Base-by-base conservation (phyloP, 2,888 invertebrate species). In the Ceratothoa steindachneri region DNA sequence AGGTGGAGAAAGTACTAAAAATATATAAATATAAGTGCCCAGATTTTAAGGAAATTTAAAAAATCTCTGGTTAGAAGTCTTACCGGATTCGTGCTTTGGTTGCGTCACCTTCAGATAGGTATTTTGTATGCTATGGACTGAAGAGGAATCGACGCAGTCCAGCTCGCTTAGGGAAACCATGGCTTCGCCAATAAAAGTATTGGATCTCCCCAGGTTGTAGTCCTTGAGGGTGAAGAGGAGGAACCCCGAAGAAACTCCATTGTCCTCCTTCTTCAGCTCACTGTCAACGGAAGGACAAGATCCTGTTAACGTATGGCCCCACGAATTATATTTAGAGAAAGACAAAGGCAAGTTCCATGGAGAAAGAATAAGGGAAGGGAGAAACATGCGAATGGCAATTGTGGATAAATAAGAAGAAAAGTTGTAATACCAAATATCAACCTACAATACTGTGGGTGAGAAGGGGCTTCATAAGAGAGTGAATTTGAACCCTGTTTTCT, bases 141-240 rank as follows among this genome's bases (percentile, higher is more conserved):
- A 31, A 9, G 75, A 73, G 2, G 73, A 73, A 68, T 75, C 78
- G 2, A 78, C 72, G 24, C 60, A 65, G 0, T 71, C 73, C 0
- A 78, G 71, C 9, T 52, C 30, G 9, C 31, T 27, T n/a, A 78
- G 67, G 9, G 75, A 67, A 9, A 78, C 67, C 52, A 73, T 60
- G 7, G 75, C 71, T 52, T 78, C 78, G 41, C 78, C 78, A 22
- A 78, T 73, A 65, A 78, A 78, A 5, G 71, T 78, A 67, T 78
- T 78, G 12, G 78, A 52, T 9, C 75, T 71, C 19, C 75, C 78
- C 29, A 78, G 51, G 64, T 75, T 75, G 72, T 78, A 75, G 69
- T 78, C 75, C 60, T 78, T 78, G 19, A 78, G 72, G 9, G 78
- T 79, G 19, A 79, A 69, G 29, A 76, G 72, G 27, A 76, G 64